phyloP scores from a whole-genome alignment of 92 coral and sea anemone genomes.

The Scolanthus callimorphus region DNA sequence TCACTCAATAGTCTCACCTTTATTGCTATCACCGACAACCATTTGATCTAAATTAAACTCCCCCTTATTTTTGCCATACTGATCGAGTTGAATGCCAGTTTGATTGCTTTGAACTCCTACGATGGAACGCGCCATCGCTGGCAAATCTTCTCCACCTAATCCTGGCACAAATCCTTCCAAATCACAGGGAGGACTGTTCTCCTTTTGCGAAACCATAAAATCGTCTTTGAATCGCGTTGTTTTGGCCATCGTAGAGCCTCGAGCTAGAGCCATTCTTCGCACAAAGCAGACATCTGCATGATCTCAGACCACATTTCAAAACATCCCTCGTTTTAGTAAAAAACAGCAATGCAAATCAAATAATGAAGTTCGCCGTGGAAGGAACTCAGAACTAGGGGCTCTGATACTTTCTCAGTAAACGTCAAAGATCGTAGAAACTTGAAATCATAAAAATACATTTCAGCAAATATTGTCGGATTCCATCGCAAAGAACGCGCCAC shows the following conservation, averaged over 20 bases:
- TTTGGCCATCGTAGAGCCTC: constrained; percentile 20
- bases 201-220: constrained; percentile 14
- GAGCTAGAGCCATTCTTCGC: not conserved
- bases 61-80: not conserved
- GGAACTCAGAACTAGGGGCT: too few relatives aligned
- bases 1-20: constrained; percentile 2
- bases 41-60: not conserved
- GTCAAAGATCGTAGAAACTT: too few relatives aligned
- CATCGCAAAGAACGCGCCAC: constrained; percentile 75
- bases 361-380: too few relatives aligned
- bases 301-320: not conserved
- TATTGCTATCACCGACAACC: not conserved
- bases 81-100: not conserved
- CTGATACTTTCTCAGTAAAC: too few relatives aligned
- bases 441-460: constrained; percentile 2
- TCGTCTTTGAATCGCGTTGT: constrained; percentile 5
- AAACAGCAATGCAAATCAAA: too few relatives aligned
- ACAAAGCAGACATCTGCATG: constrained; percentile 1
- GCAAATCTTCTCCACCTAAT: not conserved
- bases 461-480: constrained; percentile 6
- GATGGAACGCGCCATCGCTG: not conserved
- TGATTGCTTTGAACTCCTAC: not conserved
- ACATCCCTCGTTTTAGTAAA: too few relatives aligned
- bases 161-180: constrained; percentile 2
- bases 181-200: constrained; percentile 50